Base-by-base conservation (phyloP, 2,888 invertebrate species). In the Elysia crispata region DNA sequence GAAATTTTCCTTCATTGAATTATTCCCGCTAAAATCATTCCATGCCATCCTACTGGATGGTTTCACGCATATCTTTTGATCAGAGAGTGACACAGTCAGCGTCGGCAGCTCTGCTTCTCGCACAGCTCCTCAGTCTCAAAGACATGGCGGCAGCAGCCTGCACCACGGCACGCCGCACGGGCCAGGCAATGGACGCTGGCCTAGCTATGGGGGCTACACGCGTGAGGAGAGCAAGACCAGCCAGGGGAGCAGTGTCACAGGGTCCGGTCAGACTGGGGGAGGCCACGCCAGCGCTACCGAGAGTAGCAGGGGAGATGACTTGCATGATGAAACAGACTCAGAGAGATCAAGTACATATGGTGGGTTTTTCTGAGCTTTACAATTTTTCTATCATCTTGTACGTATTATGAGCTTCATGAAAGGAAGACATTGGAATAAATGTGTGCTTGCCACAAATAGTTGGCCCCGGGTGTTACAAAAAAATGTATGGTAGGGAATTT, bases 51-150 rank as follows among this genome's bases (percentile, higher is more conserved):
- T n/a, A n/a, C n/a, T n/a, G n/a, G n/a, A n/a, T n/a, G n/a, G n/a
- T n/a, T n/a, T n/a, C n/a, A 41, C 11, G 41, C 41, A 11, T 41
- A 11, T 60, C 6, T 23, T 60, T 18, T 18, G 8, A 6, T 6
- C 60, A 85, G 91, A 91, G 83, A 90, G 90, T 86, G 91, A 91
- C 84, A 90, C 86, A 76, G 83, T 89, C 67, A 91, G 91, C 82
- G 82, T 90, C 76, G 86, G 86, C 31, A 89, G 89, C 82, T 76
- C 80, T 25, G 80, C 80, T n/a, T 80, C 80, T 11, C 72, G 79
- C 85, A 86, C n/a, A 83, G 87, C 76, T 5, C 60, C 60, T 5
- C 60, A 60, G n/a, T 20, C n/a, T 23, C 20, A 60, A 41, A 3
- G 41, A 11, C 41, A 41, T 11, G 41, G 41, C n/a, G 41, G 41